Conservation (phyloP, 1,140 invertebrate species). For the Prorops nasuta region DNA sequence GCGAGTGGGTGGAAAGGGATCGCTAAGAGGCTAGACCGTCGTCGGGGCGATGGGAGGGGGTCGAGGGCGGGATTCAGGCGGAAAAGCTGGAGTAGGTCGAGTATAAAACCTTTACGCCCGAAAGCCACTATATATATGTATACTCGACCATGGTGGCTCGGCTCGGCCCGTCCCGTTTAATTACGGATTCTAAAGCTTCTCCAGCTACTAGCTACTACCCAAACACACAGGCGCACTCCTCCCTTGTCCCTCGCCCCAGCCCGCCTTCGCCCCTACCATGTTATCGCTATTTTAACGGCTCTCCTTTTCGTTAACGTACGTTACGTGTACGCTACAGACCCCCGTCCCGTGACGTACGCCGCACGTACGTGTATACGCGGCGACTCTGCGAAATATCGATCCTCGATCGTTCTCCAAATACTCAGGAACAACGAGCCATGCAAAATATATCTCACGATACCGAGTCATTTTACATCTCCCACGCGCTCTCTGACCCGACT, state of each 20-base stretch:
- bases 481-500: no score
- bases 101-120: constrained; percentile 32
- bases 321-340: no score
- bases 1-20: no score
- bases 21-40: no score
- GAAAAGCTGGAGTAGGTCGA: constrained; percentile 1
- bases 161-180: constrained; percentile 30
- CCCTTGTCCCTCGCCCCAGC: constrained; percentile 11
- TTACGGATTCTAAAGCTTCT: constrained; percentile 38
- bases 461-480: no score
- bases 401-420: no score
- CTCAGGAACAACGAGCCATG: no score
- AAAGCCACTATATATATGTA: constrained; percentile 10
- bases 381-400: no score
- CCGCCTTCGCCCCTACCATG: constrained; percentile 22
- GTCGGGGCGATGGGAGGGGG: not conserved
- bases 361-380: no score
- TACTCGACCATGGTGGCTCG: constrained; percentile 11
- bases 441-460: no score
- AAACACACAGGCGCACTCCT: constrained; percentile 15
- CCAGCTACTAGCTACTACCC: constrained; percentile 12
- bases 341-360: no score
- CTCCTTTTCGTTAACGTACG: no score
- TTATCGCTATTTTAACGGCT: constrained; percentile 36
- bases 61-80: not conserved